Percentiles rank a stretch among this genome's conserved stretches.
These are phyloP conservation scores for Polydesmus complanatus DNA, from an alignment of 2,888 invertebrate species.

Conservation along the genomic window DNA sequence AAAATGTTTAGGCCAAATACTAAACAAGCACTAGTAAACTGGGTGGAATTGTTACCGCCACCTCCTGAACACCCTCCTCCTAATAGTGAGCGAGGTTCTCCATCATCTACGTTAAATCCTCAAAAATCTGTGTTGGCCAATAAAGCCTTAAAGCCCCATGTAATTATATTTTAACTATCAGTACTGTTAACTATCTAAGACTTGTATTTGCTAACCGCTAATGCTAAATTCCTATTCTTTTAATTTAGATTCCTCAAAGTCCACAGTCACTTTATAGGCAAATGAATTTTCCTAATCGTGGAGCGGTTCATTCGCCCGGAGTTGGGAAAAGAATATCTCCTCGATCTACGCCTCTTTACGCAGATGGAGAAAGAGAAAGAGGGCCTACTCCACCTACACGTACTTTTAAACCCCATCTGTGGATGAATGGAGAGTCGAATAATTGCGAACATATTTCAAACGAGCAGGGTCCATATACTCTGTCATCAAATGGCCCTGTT, in stretches of 20 bases:
- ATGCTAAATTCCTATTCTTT: background rate
- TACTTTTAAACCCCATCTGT: constrained; percentile 15
- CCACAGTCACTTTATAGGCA: constrained; percentile 11
- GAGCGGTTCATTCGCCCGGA: constrained; percentile 20
- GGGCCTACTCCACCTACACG: constrained; percentile 19
- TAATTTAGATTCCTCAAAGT: constrained; percentile 4
- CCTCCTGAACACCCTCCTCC: constrained; percentile 34
- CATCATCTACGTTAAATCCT: constrained; percentile 23
- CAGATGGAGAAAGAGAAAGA: constrained; percentile 14
- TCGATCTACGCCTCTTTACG: constrained; percentile 19
- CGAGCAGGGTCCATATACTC: constrained; percentile 1
- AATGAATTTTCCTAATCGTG: constrained; percentile 1
- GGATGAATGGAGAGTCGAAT: constrained; percentile 6
- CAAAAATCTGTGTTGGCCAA: constrained; percentile 20
- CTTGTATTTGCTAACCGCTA: constrained; percentile 8
- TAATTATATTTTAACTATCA: constrained; percentile 8
- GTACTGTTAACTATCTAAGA: constrained; percentile 13
- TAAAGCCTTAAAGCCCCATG: constrained; percentile 16
- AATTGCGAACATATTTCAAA: background rate
- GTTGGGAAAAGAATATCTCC: constrained; percentile 20
- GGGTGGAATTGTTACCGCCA: constrained; percentile 33
- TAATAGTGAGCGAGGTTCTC: constrained; percentile 29
- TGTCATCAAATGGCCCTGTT: background rate
- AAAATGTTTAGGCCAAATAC: constrained; percentile 18
- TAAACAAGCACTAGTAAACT: constrained; percentile 28